Evolutionary conservation across 2,113 vertebrate species (phyloP), one percentile per base, ranked within the genome.

Genomic region (Myotis davidii): DNA sequence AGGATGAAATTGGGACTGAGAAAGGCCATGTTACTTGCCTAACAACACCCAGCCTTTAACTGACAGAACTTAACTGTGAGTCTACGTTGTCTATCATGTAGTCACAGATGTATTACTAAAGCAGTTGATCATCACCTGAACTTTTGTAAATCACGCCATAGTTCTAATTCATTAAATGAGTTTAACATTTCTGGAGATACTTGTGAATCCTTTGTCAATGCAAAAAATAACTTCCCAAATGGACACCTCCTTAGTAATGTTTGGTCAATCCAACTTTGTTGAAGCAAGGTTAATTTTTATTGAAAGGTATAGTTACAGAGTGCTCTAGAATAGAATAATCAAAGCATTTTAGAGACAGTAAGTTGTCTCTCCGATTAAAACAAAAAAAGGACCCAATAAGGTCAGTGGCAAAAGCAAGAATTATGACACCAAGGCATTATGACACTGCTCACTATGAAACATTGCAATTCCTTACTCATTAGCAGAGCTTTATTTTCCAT

Each of bases 401-500:
- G 67, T 85, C 87, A 82, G 12, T 45, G 32, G 82, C 81, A 92
- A 76, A 94, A 95, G 59, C 42, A 84, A 85, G 72, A 72, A 87
- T 37, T 23, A 50, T 61, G 59, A 61, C 37, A 69, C 50, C 18
- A 61, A 87, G 67, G n/a, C 81, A 32, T 83, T 65, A 48, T 21
- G 76, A 65, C 39, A 85, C 84, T 88, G 13, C 81, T 52, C 76
- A 65, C 76, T 94, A 45, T 59, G 90, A 96, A 89, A 88, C 64
- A 67, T 2, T 78, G 72, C 54, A 20, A 39, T 89, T 79, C 64
- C 52, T 77, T 87, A 84, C 83, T 97, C 95, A 93, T 97, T 96
- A 96, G 79, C 86, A 93, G 37, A 96, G 93, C 72, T 96, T 95
- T 92, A 61, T 96, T 95, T 97, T 95, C 73, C 87, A 91, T 52